A percentile compares a stretch with the other conserved stretches of the same genome.
Conservation (phyloP, 2,797 vertebrate species). For the Corythornis leucogaster region DNA sequence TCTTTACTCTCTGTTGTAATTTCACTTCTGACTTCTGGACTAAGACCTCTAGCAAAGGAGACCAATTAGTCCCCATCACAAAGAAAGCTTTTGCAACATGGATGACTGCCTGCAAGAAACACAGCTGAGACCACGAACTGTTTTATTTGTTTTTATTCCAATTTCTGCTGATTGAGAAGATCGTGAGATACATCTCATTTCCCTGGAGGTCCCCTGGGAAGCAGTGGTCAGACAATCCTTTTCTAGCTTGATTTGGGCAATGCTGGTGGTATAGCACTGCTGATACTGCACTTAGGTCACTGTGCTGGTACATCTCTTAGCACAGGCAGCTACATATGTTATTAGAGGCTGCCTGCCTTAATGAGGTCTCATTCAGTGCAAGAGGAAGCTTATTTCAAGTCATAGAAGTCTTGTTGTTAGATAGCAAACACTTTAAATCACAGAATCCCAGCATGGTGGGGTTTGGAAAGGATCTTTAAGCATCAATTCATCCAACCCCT, state of each 20-base stretch:
- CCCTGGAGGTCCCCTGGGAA: not conserved
- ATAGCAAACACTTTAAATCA: not conserved
- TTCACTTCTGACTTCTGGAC: not conserved
- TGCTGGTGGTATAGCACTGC: not conserved
- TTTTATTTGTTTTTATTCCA: slow-evolving; percentile 61
- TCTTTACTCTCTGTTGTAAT: not conserved
- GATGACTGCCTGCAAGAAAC: slow-evolving; percentile 33
- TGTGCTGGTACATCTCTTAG: not conserved
- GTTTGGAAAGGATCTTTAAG: not conserved
- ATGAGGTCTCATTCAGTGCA: not conserved
- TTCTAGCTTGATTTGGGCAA: not conserved
- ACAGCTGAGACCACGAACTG: slow-evolving; percentile 36
- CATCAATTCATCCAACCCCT: not conserved
- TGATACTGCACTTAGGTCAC: not conserved
- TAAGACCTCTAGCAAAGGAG: not conserved
- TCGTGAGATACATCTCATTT: slow-evolving; percentile 29
- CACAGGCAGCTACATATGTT: not conserved
- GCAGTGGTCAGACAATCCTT: not conserved
- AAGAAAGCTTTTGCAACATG: slow-evolving; percentile 34
- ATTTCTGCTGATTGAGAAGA: slow-evolving; percentile 56
- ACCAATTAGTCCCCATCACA: slow-evolving; percentile 37
- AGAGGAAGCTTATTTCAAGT: not conserved
- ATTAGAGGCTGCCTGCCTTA: not conserved
- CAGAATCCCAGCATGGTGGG: not conserved
- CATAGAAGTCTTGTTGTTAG: not conserved